Evolutionary conservation across 2,888 invertebrate species (phyloP).

Genomic region (Macaria liturata): DNA sequence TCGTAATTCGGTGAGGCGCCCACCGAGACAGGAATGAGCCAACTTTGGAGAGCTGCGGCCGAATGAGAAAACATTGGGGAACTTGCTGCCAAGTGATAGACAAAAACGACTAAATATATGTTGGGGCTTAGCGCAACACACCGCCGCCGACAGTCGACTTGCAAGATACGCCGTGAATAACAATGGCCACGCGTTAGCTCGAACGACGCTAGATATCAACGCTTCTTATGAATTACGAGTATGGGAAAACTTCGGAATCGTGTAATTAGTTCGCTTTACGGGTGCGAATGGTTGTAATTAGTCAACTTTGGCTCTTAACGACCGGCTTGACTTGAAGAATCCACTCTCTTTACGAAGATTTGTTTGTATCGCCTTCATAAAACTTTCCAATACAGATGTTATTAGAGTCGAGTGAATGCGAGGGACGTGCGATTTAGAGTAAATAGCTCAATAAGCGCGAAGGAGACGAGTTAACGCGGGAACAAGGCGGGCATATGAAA

Average conservation of each 20-base stretch:
- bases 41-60: constrained; percentile 71
- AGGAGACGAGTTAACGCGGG: constrained; percentile 52
- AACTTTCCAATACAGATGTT: constrained; percentile 30
- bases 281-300: constrained; percentile 41
- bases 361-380: constrained; percentile 26
- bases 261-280: constrained; percentile 47
- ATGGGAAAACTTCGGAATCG: constrained; percentile 49
- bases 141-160: constrained; percentile 55
- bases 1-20: constrained; percentile 69
- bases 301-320: constrained; percentile 31
- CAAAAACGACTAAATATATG: constrained; percentile 71
- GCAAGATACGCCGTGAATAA: constrained; percentile 65
- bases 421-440: constrained; percentile 43
- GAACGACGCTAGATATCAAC: constrained; percentile 49
- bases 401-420: constrained; percentile 36
- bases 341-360: constrained; percentile 25
- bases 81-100: constrained; percentile 71
- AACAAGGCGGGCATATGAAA: constrained; percentile 67
- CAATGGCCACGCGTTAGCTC: constrained; percentile 56
- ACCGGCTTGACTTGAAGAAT: constrained; percentile 19
- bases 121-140: constrained; percentile 63
- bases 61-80: constrained; percentile 76
- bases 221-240: constrained; percentile 50
- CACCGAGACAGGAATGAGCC: constrained; percentile 70
- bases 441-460: constrained; percentile 66